phyloP scores from a whole-genome alignment of 2,113 vertebrate genomes.

The Cyphomyrus discorhynchus region DNA sequence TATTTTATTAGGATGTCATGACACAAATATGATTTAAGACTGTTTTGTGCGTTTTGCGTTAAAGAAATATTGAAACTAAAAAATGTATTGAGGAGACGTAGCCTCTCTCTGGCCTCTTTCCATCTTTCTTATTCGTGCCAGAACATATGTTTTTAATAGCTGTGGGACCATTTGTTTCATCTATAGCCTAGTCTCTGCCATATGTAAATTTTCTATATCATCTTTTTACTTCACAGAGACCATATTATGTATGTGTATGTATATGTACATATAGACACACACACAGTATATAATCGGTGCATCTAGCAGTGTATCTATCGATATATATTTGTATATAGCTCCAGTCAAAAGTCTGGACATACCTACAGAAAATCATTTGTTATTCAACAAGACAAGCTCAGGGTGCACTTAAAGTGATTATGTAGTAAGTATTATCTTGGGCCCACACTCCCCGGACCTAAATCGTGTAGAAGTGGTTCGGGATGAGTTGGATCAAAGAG shows the following conservation, averaged over 20 bases:
- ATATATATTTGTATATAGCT: neutral
- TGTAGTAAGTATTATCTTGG: neutral
- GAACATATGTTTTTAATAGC: neutral
- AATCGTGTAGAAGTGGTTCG: neutral
- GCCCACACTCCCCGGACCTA: neutral
- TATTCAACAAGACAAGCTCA: neutral
- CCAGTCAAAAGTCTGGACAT: neutral
- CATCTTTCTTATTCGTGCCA: neutral
- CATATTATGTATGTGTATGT: neutral
- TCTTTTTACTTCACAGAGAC: neutral
- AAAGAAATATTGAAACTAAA: neutral
- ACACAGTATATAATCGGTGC: neutral
- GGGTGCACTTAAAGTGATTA: neutral
- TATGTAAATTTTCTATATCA: neutral
- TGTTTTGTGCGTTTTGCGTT: neutral
- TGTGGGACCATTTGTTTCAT: neutral
- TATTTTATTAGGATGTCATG: neutral
- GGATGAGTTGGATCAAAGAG: neutral
- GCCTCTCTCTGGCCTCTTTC: neutral
- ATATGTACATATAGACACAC: neutral
- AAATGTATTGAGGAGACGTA: neutral
- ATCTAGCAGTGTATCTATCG: neutral
- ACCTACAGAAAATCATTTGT: neutral
- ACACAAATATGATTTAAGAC: neutral
- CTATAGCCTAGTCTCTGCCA: neutral